These are phyloP conservation scores for Hydropotes inermis DNA, from an alignment of 2,113 vertebrate genomes.

Conservation along the genomic window DNA sequence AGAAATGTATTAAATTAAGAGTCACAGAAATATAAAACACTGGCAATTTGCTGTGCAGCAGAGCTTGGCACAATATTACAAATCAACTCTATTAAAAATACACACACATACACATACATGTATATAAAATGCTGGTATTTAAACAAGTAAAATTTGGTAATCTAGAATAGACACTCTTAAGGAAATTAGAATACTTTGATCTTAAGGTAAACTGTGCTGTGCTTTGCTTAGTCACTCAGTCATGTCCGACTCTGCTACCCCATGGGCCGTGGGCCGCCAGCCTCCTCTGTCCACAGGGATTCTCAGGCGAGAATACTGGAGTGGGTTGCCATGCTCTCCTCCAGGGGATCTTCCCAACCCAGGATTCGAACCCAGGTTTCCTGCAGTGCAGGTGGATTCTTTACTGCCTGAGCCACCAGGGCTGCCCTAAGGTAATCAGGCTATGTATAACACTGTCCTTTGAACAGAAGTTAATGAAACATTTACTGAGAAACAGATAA, in stretches of 20 bases:
- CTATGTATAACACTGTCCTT: conserved; percentile 15
- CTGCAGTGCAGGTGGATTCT: background rate
- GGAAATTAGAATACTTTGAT: background rate
- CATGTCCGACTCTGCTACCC: background rate
- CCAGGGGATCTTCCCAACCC: background rate
- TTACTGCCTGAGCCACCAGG: background rate
- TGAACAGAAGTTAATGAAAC: background rate
- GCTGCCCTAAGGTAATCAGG: background rate
- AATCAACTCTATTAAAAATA: background rate
- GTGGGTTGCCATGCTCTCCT: background rate
- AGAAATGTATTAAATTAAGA: background rate
- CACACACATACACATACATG: background rate
- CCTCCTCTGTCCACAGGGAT: background rate
- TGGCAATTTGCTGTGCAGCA: background rate
- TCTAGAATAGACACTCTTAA: background rate
- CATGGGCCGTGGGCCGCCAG: background rate
- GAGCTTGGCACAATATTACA: background rate
- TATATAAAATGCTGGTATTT: background rate
- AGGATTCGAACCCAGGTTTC: background rate
- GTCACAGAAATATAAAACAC: background rate
- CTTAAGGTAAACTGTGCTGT: background rate
- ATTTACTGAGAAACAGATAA: background rate
- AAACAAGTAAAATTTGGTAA: conserved; percentile 14
- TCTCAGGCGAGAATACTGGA: background rate
- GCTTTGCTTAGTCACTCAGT: background rate